These are phyloP conservation scores for Ictalurus furcatus DNA, from an alignment of 2,113 vertebrate genomes.

Conservation along the genomic window DNA sequence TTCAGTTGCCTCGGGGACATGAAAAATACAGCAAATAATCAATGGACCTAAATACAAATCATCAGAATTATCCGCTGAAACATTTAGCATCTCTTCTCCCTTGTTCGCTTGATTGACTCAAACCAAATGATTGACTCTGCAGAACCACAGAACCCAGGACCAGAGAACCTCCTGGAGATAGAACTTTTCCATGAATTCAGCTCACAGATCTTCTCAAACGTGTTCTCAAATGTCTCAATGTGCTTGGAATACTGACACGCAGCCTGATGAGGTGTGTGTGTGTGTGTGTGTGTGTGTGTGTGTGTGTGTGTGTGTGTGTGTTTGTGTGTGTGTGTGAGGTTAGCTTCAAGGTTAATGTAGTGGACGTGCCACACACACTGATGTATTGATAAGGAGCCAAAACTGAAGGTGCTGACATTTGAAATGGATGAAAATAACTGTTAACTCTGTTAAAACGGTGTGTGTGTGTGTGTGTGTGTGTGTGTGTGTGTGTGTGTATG, in stretches of 20 bases:
- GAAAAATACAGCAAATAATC: not conserved
- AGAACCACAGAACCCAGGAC: not conserved
- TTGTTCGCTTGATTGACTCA: not conserved
- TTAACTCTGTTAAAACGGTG: not conserved
- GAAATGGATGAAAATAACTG: slow-evolving; percentile 25
- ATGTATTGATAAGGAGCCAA: slow-evolving; percentile 30
- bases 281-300: not conserved
- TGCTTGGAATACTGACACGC: slow-evolving; percentile 12
- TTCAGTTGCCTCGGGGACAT: too few relatives aligned
- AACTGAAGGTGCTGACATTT: not conserved
- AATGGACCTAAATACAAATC: not conserved
- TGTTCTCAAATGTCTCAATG: not conserved
- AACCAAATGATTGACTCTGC: not conserved
- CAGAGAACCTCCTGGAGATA: slow-evolving; percentile 8
- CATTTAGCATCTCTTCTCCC: not conserved
- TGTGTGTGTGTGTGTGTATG: not conserved
- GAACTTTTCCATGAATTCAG: not conserved
- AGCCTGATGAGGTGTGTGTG: not conserved
- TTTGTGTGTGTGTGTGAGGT: not conserved
- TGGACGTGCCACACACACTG: slow-evolving; percentile 26
- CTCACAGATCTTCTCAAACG: not conserved
- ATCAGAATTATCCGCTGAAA: not conserved
- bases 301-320: slow-evolving; percentile 15
- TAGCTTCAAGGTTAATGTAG: slow-evolving; percentile 46
- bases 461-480: not conserved